Conservation (phyloP, 2,113 vertebrate species). For the Axis porcinus region DNA sequence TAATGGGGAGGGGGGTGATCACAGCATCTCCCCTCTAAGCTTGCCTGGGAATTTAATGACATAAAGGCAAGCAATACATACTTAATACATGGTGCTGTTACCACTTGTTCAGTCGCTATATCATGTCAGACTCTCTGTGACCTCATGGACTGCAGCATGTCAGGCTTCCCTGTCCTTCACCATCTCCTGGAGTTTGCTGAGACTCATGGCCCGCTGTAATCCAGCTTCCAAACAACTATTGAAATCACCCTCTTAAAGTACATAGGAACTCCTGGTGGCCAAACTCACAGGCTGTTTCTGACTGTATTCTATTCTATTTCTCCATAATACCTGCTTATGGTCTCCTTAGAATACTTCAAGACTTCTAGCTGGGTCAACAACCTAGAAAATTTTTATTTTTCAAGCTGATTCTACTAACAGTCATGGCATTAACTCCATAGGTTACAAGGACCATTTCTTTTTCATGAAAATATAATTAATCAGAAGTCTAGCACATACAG, state of each 20-base stretch:
- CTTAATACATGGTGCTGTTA: not conserved
- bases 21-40: not conserved
- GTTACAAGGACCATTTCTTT: not conserved
- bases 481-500: not conserved
- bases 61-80: not conserved
- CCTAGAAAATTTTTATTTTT: not conserved
- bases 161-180: not conserved
- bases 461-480: not conserved
- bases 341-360: not conserved
- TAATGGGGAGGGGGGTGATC: too few relatives aligned
- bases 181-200: not conserved
- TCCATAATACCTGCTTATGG: not conserved
- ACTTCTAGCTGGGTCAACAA: not conserved
- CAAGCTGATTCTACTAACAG: not conserved
- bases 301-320: not conserved
- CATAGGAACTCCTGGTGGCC: not conserved
- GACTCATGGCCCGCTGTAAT: not conserved
- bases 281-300: not conserved
- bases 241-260: not conserved
- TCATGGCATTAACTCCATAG: not conserved
- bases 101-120: not conserved
- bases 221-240: not conserved
- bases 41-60: not conserved
- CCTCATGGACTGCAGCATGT: not conserved
- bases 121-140: not conserved